A percentile compares a stretch with the other conserved stretches of the same genome.
These are phyloP conservation scores for Bellardia bayeri DNA, from an alignment of 2,888 invertebrate genomes.

Conservation along the genomic window DNA sequence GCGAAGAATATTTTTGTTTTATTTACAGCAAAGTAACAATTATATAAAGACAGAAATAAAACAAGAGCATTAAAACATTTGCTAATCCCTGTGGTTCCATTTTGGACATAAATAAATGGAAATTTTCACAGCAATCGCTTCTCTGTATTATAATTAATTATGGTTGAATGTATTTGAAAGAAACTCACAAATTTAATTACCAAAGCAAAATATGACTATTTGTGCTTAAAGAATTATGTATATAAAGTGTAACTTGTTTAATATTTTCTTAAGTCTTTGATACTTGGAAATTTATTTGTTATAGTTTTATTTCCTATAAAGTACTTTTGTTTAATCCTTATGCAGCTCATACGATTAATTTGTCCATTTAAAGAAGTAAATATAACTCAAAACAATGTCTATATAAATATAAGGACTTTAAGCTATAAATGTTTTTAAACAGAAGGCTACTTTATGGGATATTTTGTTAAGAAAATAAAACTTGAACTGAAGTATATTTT, in stretches of 20 bases:
- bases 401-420: background rate
- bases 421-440: slow-evolving; percentile 10
- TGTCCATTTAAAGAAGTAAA: background rate
- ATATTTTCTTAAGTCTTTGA: background rate
- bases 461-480: slow-evolving; percentile 9
- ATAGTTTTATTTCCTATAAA: background rate
- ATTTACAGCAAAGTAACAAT: background rate
- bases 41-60: background rate
- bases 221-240: background rate
- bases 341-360: background rate
- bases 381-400: background rate
- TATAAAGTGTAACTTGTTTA: background rate
- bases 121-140: slow-evolving; percentile 11
- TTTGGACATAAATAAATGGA: slow-evolving; percentile 10
- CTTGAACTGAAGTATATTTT: background rate
- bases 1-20: background rate
- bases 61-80: slow-evolving; percentile 8
- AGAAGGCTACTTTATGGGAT: background rate
- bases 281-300: background rate
- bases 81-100: background rate
- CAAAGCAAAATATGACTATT: background rate
- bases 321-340: background rate
- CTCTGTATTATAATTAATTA: slow-evolving; percentile 13
- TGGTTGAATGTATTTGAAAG: slow-evolving; percentile 16
- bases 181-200: background rate